Conservation (phyloP, 2,113 vertebrate genomes). For the Thryonomys swinderianus region DNA sequence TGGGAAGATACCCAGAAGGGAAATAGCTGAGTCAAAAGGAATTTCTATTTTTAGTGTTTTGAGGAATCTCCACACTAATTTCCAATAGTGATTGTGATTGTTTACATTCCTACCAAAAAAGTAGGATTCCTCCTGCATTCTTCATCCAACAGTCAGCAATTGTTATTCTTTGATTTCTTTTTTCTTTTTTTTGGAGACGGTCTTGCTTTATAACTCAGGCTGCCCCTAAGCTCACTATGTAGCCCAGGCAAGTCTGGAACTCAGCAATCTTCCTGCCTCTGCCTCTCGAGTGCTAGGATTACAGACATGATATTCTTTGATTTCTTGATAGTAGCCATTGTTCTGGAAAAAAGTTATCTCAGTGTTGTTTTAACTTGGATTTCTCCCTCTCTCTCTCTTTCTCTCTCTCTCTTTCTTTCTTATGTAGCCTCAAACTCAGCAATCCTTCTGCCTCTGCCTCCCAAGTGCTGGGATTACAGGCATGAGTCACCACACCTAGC, state of each 20-base stretch:
- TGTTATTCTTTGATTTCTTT: not conserved
- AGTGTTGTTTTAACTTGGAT: not conserved
- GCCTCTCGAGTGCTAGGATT: no score
- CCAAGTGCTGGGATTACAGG: no score
- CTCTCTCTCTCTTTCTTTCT: no score
- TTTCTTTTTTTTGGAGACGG: no score
- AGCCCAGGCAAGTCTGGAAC: no score
- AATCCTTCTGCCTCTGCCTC: no score
- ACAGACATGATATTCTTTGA: not conserved
- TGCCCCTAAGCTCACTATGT: no score
- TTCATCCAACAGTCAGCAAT: not conserved
- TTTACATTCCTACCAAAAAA: not conserved
- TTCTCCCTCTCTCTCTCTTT: no score
- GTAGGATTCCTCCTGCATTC: not conserved
- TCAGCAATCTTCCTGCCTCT: no score
- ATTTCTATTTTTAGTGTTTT: not conserved
- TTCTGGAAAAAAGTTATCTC: not conserved
- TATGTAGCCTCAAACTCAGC: no score
- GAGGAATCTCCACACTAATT: not conserved
- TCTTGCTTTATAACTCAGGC: no score
- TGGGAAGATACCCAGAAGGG: not conserved
- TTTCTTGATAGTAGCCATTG: not conserved
- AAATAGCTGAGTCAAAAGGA: not conserved
- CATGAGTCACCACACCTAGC: no score
- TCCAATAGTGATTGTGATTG: not conserved